Conservation (phyloP, 2,797 vertebrate genomes). For the Scolopax rusticola region DNA sequence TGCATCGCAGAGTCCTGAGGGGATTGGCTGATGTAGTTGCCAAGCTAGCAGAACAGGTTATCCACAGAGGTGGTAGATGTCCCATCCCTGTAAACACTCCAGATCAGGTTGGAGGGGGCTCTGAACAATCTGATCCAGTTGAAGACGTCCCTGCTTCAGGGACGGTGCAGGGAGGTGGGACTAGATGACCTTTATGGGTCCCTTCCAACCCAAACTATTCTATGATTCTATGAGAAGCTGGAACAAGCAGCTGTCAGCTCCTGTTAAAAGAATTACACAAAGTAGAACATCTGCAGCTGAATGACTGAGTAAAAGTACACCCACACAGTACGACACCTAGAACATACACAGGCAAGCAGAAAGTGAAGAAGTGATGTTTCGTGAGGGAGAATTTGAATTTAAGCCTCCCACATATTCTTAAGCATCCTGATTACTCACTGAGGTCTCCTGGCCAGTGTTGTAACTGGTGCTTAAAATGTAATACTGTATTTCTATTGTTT, state of each 20-base stretch:
- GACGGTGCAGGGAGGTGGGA: not conserved
- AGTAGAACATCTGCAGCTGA: not conserved
- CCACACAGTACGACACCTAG: not conserved
- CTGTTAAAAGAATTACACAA: not conserved
- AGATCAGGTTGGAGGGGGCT: not conserved
- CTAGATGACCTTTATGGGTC: not conserved
- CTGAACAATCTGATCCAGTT: not conserved
- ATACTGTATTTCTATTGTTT: not conserved
- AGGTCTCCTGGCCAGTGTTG: not conserved
- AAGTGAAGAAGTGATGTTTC: not conserved
- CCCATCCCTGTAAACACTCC: not conserved
- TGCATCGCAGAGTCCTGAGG: not conserved
- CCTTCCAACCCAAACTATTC: not conserved
- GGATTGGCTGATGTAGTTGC: not conserved
- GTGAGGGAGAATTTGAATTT: not conserved
- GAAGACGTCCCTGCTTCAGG: not conserved
- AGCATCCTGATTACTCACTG: not conserved
- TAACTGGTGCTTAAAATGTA: not conserved
- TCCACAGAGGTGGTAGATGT: not conserved
- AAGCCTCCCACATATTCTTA: not conserved
- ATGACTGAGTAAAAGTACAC: not conserved
- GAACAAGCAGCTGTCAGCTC: slow-evolving; percentile 3
- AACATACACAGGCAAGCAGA: not conserved
- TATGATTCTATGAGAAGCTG: not conserved
- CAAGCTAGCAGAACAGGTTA: not conserved